A percentile compares a stretch with the other conserved stretches of the same genome.
Evolutionary conservation across 2,888 invertebrate genomes (phyloP).

Genomic region (Drosophila diplacantha): DNA sequence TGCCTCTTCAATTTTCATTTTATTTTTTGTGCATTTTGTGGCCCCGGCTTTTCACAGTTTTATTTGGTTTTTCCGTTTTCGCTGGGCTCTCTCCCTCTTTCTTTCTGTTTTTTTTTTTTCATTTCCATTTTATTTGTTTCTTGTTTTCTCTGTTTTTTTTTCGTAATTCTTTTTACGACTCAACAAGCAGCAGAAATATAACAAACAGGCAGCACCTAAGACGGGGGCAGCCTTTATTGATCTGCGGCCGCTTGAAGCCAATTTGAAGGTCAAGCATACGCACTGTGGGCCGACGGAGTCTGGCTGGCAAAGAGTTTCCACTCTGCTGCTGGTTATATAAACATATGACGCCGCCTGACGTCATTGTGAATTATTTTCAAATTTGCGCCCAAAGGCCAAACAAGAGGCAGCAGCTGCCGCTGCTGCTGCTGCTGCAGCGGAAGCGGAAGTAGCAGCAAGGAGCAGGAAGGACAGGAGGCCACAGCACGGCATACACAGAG

Average conservation of each 20-base stretch:
- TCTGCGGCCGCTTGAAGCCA: constrained; percentile 58
- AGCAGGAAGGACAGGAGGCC: constrained; percentile 44
- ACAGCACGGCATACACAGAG: constrained; percentile 57
- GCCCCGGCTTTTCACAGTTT: constrained; percentile 55
- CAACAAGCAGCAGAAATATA: constrained; percentile 62
- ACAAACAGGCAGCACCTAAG: constrained; percentile 18
- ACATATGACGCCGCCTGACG: constrained; percentile 55
- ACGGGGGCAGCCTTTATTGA: constrained; percentile 51
- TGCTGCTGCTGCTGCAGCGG: constrained; percentile 41
- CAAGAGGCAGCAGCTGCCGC: constrained; percentile 38
- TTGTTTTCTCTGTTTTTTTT: constrained; percentile 16
- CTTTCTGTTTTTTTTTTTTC: not conserved
- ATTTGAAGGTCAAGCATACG: constrained; percentile 68
- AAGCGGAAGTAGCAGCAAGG: constrained; percentile 60
- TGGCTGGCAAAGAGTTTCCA: constrained; percentile 20
- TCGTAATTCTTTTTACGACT: constrained; percentile 71
- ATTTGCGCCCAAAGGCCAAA: constrained; percentile 65
- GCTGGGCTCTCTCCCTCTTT: constrained; percentile 36
- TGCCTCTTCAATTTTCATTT: constrained; percentile 11
- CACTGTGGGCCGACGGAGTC: constrained; percentile 28
- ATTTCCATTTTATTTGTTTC: constrained; percentile 19
- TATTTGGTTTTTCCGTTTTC: constrained; percentile 62
- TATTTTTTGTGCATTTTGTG: constrained; percentile 27
- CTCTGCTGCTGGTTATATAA: constrained; percentile 46
- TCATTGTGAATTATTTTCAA: constrained; percentile 70